Conservation (phyloP, 2,797 vertebrate species). For the Myotis vivesi region DNA sequence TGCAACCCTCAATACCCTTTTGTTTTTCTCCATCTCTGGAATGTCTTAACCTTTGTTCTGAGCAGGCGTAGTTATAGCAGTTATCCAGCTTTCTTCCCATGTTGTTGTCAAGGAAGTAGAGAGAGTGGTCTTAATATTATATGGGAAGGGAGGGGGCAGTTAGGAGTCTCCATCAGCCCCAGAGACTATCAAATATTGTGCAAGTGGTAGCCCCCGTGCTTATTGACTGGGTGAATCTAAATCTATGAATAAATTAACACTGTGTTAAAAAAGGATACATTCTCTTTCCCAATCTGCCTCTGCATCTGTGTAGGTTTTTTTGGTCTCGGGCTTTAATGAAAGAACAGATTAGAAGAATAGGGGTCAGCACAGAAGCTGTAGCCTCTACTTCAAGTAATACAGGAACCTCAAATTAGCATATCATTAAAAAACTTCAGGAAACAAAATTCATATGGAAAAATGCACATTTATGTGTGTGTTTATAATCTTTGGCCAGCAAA, state of each 20-base stretch:
- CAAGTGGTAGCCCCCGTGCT: not conserved
- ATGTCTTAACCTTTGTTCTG: not conserved
- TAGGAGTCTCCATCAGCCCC: not conserved
- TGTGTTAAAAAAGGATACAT: not conserved
- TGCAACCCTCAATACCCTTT: not conserved
- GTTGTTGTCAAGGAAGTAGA: not conserved
- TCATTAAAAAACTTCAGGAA: not conserved
- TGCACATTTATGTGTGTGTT: not conserved
- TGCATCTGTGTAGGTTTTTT: not conserved
- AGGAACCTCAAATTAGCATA: not conserved
- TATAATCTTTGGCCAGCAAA: not conserved
- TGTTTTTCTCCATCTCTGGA: not conserved
- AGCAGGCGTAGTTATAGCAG: not conserved
- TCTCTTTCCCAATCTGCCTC: not conserved
- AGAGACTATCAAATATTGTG: not conserved
- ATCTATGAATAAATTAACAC: not conserved
- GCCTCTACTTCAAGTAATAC: not conserved
- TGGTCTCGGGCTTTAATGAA: not conserved
- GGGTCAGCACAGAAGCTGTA: not conserved
- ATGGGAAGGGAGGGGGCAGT: fast-evolving
- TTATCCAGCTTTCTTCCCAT: not conserved
- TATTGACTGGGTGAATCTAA: not conserved
- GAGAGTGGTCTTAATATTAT: not conserved
- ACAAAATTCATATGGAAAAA: not conserved
- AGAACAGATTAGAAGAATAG: not conserved